These are phyloP conservation scores for Opisthograptis luteolata DNA, from an alignment of 2,888 invertebrate genomes.

Conservation along the genomic window DNA sequence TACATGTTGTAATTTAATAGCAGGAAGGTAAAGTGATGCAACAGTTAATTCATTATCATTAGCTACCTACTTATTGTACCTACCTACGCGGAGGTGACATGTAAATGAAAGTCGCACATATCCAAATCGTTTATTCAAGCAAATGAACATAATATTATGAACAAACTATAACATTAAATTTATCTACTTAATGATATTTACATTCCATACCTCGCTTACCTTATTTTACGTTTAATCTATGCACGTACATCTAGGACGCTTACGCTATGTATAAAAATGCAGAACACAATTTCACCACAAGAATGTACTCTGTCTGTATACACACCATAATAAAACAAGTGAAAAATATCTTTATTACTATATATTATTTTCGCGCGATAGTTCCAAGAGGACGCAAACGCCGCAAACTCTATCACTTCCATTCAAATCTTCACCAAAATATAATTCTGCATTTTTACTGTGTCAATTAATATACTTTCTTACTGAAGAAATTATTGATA, in stretches of 20 bases:
- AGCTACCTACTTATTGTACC: too few relatives aligned
- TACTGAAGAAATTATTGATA: constrained; percentile 60
- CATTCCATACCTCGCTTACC: constrained; percentile 78
- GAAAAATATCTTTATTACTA: constrained; percentile 38
- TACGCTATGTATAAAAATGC: constrained; percentile 71
- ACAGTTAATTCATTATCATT: not conserved
- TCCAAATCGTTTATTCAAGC: constrained; percentile 85
- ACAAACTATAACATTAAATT: constrained; percentile 85
- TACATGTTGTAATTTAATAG: too few relatives aligned
- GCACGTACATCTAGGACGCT: constrained; percentile 72
- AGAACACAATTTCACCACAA: constrained; percentile 58
- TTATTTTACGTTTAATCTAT: constrained; percentile 68
- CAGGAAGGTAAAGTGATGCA: not conserved
- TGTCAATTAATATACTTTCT: constrained; percentile 63
- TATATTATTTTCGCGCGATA: constrained; percentile 37
- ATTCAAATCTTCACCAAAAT: constrained; percentile 50
- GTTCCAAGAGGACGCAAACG: constrained; percentile 31
- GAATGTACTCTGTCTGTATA: constrained; percentile 45
- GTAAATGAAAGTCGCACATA: constrained; percentile 65
- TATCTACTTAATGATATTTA: constrained; percentile 84
- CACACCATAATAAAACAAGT: constrained; percentile 31
- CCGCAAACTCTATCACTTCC: constrained; percentile 33
- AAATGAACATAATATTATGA: constrained; percentile 82
- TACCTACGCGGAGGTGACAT: not conserved
- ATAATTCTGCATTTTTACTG: constrained; percentile 73